Conservation (phyloP, 2,113 vertebrate species). For the Aspiorhynchus laticeps region DNA sequence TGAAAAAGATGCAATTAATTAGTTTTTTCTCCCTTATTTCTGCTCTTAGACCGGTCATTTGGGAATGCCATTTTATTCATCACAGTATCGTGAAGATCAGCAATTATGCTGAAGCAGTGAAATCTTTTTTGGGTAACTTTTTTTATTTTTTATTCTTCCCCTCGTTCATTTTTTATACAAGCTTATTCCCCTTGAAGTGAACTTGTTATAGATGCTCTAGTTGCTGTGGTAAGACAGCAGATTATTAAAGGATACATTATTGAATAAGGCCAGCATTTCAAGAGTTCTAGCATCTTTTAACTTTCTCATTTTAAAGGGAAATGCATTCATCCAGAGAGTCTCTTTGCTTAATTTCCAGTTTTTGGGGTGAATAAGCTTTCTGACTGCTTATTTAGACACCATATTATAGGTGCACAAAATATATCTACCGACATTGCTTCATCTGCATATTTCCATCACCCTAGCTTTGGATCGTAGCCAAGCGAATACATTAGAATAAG, state of each 20-base stretch:
- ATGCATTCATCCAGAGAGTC: neutral
- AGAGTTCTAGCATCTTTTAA: slow-evolving; percentile 38
- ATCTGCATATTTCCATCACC: slow-evolving; percentile 76
- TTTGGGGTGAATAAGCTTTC: slow-evolving; percentile 14
- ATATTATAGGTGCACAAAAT: neutral
- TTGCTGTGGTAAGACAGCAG: slow-evolving; percentile 67
- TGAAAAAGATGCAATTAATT: slow-evolving; percentile 62
- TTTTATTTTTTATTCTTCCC: slow-evolving; percentile 41
- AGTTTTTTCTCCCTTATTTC: slow-evolving; percentile 70
- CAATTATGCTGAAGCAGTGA: slow-evolving; percentile 72
- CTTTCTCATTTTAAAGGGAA: slow-evolving; percentile 16
- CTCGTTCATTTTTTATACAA: slow-evolving; percentile 60
- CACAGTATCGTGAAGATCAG: slow-evolving; percentile 71
- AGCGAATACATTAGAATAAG: slow-evolving; percentile 77
- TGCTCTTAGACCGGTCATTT: slow-evolving; percentile 62
- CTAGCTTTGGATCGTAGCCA: slow-evolving; percentile 67
- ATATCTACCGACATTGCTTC: slow-evolving; percentile 32
- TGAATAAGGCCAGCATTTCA: slow-evolving; percentile 61
- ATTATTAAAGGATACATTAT: slow-evolving; percentile 71
- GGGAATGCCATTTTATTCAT: slow-evolving; percentile 65
- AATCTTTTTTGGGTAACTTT: slow-evolving; percentile 60
- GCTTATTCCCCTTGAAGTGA: slow-evolving; percentile 68
- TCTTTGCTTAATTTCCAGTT: neutral
- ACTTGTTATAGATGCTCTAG: slow-evolving; percentile 69
- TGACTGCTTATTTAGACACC: neutral